Evolutionary conservation across 2,797 vertebrate species (phyloP), one percentile per base, ranked within the genome.

Genomic region (Gorsachius magnificus): DNA sequence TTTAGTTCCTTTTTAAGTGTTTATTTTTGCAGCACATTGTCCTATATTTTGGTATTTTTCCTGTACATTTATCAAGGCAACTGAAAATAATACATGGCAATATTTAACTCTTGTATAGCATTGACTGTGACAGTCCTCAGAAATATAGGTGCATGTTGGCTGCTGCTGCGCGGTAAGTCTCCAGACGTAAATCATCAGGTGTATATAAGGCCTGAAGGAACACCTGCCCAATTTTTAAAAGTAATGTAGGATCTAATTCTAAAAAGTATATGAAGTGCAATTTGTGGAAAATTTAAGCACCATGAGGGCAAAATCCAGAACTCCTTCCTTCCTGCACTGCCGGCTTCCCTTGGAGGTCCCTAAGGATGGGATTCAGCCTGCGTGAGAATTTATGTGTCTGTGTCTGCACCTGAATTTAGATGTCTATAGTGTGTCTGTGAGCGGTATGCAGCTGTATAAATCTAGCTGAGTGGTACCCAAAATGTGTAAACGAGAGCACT

Each of bases 1-100:
- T 95, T 96, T 93, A 84, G 29, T 69, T 87, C 11, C 33, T 93
- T 90, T 87, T 76, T 17, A 86, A 87, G 70, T 95, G 83, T 89
- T 96, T 93, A 84, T 90, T 96, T 96, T 94, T 94, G 51, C 60
- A 87, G 43, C 18, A 64, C 5, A 5, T 84, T 89, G 74, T 74
- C 87, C 91, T 89, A 80, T 94, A 94, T 94, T 96, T 89, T 76
- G 6, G 3, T 57, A n/a, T 31, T 78, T 93, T 88, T 36, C 18
- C 38, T 24, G 36, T 61, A 38, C 7, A 31, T 87, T 89, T 95
- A 20, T 94, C 78, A 84, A 94, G 41, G 29, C 74, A 90, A 71
- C 64, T 92, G 82, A 96, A 91, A 94, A 91, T 58, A 95, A 78
- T 70, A 45, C 26, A 24, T 0, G 0, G 4, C 18, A 61, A 72